Evolutionary conservation across 2,888 invertebrate species (phyloP).

Genomic region (Ligdia adustata): DNA sequence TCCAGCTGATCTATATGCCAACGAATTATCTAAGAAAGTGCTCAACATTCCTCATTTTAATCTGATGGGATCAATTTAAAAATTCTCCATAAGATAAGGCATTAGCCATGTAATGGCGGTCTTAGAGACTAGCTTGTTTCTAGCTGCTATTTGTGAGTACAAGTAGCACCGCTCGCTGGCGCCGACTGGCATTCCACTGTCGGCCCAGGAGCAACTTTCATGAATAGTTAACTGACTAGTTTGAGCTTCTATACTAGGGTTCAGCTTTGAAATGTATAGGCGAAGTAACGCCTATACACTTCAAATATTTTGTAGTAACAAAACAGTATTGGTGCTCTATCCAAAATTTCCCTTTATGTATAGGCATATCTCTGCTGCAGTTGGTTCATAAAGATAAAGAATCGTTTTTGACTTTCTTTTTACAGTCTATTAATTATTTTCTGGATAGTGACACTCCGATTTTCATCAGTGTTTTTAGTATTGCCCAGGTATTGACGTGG

Average conservation of each 20-base stretch:
- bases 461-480: no score
- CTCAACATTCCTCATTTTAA: not conserved
- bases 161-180: constrained; percentile 47
- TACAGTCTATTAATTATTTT: no score
- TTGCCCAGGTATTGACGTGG: no score
- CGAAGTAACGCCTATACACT: not conserved
- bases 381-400: no score
- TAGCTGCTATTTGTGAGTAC: constrained; percentile 25
- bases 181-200: constrained; percentile 73
- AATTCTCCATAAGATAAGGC: not conserved
- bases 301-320: no score
- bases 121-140: constrained; percentile 19
- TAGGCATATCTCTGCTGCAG: no score
- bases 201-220: constrained; percentile 72
- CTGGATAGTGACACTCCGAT: no score
- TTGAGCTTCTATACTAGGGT: constrained; percentile 52
- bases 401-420: no score
- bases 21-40: not conserved
- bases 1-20: no score
- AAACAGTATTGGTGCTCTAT: no score
- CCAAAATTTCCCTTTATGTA: no score
- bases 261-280: constrained; percentile 49
- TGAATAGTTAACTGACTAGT: constrained; percentile 76
- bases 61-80: not conserved
- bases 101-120: constrained; percentile 7